These are phyloP conservation scores for Spodoptera exigua DNA, from an alignment of 2,888 invertebrate genomes.

Conservation along the genomic window DNA sequence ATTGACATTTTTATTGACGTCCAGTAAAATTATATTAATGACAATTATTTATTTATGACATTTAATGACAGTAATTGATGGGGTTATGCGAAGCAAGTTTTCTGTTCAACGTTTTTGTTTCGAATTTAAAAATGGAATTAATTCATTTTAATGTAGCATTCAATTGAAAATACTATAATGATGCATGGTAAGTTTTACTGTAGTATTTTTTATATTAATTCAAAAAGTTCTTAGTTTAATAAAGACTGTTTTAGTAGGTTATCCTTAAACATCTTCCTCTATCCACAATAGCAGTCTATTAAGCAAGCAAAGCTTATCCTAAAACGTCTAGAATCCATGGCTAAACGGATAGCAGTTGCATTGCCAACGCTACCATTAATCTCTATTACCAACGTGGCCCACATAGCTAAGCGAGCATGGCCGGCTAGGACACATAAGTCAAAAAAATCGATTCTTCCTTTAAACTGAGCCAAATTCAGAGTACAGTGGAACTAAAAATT, in stretches of 20 bases:
- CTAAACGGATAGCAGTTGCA: constrained; percentile 8
- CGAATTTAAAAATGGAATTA: background rate
- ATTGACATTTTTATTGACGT: constrained; percentile 44
- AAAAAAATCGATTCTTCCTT: constrained; percentile 59
- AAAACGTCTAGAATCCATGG: constrained; percentile 1
- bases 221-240: too few species aligned
- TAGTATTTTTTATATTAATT: too few species aligned
- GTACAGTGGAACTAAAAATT: constrained; percentile 74
- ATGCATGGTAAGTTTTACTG: too few species aligned
- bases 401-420: constrained; percentile 38
- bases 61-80: constrained; percentile 17
- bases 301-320: background rate
- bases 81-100: constrained; percentile 1
- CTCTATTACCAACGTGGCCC: constrained; percentile 20
- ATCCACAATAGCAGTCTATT: background rate
- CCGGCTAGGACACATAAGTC: constrained; percentile 37
- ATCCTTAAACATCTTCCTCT: too few species aligned
- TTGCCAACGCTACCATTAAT: constrained; percentile 30
- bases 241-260: too few species aligned
- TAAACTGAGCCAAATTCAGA: constrained; percentile 57
- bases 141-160: too few species aligned
- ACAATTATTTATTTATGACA: constrained; percentile 29
- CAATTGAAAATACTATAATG: too few species aligned
- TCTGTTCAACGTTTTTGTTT: background rate
- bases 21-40: constrained; percentile 48